Conservation (phyloP, 2,113 vertebrate species). For the Siniperca knerii region DNA sequence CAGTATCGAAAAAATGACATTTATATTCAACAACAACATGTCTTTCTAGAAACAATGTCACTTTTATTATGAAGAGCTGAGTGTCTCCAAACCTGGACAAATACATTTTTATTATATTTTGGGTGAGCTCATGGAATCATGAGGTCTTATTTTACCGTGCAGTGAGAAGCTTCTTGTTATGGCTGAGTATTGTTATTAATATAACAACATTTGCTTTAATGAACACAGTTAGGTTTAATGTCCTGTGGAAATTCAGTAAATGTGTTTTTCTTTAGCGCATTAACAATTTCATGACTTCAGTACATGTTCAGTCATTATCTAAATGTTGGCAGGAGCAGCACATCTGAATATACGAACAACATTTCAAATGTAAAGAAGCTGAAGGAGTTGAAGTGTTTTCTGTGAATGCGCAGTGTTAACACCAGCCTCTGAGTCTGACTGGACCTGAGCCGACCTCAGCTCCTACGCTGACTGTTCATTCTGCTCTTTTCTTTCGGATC, state of each 20-base stretch:
- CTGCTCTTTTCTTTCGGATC: conserved; percentile 23
- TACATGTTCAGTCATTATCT: too few relatives aligned
- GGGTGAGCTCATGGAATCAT: not conserved
- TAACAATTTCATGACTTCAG: not conserved
- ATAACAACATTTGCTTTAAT: not conserved
- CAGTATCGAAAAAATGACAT: too few relatives aligned
- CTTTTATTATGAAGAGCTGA: too few relatives aligned
- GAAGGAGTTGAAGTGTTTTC: not conserved
- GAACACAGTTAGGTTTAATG: not conserved
- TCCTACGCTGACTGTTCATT: conserved; percentile 47
- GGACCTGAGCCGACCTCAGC: not conserved
- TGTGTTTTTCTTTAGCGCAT: not conserved
- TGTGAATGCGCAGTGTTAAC: not conserved
- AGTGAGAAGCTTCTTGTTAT: not conserved
- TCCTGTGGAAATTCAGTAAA: not conserved
- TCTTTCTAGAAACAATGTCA: too few relatives aligned
- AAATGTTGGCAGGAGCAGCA: not conserved
- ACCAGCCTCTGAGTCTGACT: not conserved
- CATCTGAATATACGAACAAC: not conserved
- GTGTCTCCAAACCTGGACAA: not conserved
- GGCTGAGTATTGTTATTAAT: not conserved
- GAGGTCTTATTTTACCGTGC: not conserved
- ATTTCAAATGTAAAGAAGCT: not conserved
- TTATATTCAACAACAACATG: too few relatives aligned
- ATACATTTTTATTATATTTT: not conserved